Conservation (phyloP, 2,888 invertebrate genomes). For the Urechis unicinctus region DNA sequence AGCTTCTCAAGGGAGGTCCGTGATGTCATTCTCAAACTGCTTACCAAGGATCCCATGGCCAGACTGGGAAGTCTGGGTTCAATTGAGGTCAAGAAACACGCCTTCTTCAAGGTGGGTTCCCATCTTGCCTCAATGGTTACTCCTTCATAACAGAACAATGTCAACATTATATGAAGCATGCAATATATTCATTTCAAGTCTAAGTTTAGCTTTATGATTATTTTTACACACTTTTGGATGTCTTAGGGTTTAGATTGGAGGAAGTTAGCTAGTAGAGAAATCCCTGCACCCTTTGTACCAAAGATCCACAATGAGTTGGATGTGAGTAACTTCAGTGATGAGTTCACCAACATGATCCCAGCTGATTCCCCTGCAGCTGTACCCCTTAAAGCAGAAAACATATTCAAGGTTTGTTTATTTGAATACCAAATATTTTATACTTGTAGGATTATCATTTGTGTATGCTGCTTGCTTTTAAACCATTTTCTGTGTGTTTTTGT, state of each 20-base stretch:
- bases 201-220: no score
- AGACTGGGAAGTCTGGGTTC: constrained; percentile 80
- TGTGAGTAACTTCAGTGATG: constrained; percentile 92
- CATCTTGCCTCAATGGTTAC: not conserved
- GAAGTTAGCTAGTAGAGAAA: constrained; percentile 68
- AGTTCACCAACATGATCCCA: constrained; percentile 87
- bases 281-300: constrained; percentile 87
- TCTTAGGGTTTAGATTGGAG: constrained; percentile 74
- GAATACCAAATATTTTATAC: no score
- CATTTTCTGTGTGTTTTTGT: constrained; percentile 24
- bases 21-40: constrained; percentile 73
- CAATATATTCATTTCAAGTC: no score
- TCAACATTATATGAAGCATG: no score
- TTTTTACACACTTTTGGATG: no score
- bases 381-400: constrained; percentile 65
- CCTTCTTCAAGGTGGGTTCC: constrained; percentile 72
- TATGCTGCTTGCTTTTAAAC: not conserved
- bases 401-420: constrained; percentile 67
- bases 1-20: constrained; percentile 67
- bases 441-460: not conserved
- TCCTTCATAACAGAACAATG: no score
- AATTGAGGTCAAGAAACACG: constrained; percentile 79
- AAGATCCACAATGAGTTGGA: constrained; percentile 76
- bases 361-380: constrained; percentile 86
- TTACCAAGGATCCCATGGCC: constrained; percentile 83